phyloP scores from a whole-genome alignment of 2,113 vertebrate species.

The Prunella fulvescens region DNA sequence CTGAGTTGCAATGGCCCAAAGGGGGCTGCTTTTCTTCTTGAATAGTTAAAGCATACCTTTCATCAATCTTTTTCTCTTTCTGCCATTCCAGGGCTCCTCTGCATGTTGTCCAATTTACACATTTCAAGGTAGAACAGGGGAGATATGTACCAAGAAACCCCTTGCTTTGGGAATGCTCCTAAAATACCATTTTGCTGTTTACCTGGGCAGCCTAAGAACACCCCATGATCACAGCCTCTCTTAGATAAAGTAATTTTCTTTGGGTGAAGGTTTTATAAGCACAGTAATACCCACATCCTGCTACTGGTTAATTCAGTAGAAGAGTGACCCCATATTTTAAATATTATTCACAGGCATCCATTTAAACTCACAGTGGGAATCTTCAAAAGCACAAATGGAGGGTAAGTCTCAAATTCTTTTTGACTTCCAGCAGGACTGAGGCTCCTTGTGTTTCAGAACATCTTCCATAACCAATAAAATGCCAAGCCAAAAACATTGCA shows the following conservation, averaged over 20 bases:
- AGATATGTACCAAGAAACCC: neutral
- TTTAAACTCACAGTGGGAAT: neutral
- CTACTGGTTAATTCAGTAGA: neutral
- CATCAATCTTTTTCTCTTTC: neutral
- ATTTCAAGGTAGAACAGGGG: neutral
- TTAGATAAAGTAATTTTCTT: neutral
- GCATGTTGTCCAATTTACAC: neutral
- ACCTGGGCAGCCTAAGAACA: neutral
- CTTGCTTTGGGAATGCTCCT: neutral
- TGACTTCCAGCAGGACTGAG: neutral
- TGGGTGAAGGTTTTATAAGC: neutral
- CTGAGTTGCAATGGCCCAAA: neutral
- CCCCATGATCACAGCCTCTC: neutral
- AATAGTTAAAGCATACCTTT: neutral
- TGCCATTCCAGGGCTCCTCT: neutral
- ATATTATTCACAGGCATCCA: neutral
- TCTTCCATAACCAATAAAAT: constrained; percentile 14
- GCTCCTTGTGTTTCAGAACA: neutral
- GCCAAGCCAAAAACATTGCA: neutral
- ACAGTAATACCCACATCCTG: neutral
- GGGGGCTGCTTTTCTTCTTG: neutral
- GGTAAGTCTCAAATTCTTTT: neutral
- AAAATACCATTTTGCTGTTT: neutral
- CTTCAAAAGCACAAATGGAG: neutral
- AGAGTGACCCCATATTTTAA: neutral